Evolutionary conservation across 1,140 invertebrate species (phyloP), one percentile per base, ranked within the genome.

Genomic region (Scaptomyza montana): DNA sequence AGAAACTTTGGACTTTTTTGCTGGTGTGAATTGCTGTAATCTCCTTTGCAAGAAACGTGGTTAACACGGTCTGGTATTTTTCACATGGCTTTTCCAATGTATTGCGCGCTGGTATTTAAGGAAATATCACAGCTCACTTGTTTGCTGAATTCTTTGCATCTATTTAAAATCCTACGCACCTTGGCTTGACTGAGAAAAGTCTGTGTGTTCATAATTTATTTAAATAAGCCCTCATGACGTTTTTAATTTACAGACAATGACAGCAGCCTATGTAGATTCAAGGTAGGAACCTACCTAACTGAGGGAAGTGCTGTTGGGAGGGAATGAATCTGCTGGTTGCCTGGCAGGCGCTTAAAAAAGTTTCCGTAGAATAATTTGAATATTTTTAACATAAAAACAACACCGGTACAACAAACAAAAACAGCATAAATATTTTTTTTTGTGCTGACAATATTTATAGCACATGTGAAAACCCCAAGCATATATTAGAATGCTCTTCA

Each of bases 211-310:
- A 87, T 87, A 87, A 87, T 84, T 89, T 87, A 87, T 87, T 84
- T 74, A 87, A 87, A 87, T 89, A 87, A 87, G 84, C 84, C 84
- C 84, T 86, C 89, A 84, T 89, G 84, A 89, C 84, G 77, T 89
- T 87, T 89, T 87, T 87, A 87, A 87, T 87, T 89, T 84, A 84
- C 84, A 89, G 82, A 87, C 84, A 87, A 87, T 84, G 84, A 82
- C 55, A 53, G 36, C 71, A 84, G 70, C 50, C 65, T 25, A 25
- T 30, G 16, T 41, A 33, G 33, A 2, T 19, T 12, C 4, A 25
- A 36, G 28, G 25, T 36, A 9, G 13, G 21, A 36, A 47, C 39
- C 33, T 25, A n/a, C 16, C 19, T 16, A 30, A 39, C 45, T 5
- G 7, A 60, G 57, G 33, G 12, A 21, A 10, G 46, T 41, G 51